Conservation (phyloP, 2,113 vertebrate genomes). For the Girardinichthys multiradiatus region DNA sequence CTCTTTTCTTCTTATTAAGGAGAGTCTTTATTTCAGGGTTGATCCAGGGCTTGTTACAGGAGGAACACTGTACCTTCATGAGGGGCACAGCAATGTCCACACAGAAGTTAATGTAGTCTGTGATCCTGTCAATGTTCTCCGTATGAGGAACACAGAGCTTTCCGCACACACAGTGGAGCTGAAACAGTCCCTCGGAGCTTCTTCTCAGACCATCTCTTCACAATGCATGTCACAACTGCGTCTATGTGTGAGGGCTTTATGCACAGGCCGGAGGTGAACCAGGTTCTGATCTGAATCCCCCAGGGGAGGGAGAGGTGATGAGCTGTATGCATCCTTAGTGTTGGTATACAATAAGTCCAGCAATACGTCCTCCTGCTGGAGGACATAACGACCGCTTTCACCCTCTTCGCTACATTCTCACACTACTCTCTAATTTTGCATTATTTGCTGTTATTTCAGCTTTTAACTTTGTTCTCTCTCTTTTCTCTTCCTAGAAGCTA, state of each 20-base stretch:
- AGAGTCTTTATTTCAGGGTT: too few relatives aligned
- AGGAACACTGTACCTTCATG: not conserved
- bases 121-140: not conserved
- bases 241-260: not conserved
- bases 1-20: too few relatives aligned
- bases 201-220: not conserved
- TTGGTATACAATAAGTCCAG: too few relatives aligned
- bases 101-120: not conserved
- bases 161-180: slow-evolving; percentile 1
- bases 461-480: too few relatives aligned
- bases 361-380: too few relatives aligned
- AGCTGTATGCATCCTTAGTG: too few relatives aligned
- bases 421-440: too few relatives aligned
- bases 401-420: too few relatives aligned
- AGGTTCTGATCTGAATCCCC: not conserved
- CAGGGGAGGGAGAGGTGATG: slow-evolving; percentile 6
- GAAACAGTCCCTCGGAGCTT: not conserved
- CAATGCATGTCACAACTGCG: not conserved
- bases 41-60: not conserved
- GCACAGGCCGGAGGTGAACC: not conserved
- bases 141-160: not conserved
- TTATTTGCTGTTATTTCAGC: too few relatives aligned
- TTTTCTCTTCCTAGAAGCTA: too few relatives aligned
- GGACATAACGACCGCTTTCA: too few relatives aligned
- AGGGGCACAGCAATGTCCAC: not conserved